Evolutionary conservation across 2,797 vertebrate genomes (phyloP), one percentile per base, ranked within the genome.

Genomic region (Cercopithecus mitis): DNA sequence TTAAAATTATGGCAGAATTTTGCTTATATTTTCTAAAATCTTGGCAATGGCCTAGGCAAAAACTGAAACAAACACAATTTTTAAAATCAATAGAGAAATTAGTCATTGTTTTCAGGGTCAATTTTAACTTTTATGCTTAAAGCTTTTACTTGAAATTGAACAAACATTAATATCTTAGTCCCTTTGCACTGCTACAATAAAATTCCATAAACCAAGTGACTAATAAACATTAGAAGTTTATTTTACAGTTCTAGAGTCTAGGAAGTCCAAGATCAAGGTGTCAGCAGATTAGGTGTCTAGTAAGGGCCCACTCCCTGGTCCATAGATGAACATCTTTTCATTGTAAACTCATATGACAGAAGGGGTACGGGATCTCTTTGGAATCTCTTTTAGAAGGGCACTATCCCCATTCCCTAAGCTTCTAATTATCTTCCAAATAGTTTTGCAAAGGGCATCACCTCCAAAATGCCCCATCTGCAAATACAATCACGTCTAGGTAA

Each of bases 61-160:
- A 70, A 55, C 2, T 77, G 3, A 61, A 75, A 61, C 2, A 39
- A 75, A 17, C 15, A 17, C 15, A 45, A 4, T 30, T 41, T 91
- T 82, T 95, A 45, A 88, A n/a, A 15, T 91, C 55, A 27, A 4
- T 85, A 52, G 13, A 83, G 24, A 89, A 88, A 89, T 64, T 10
- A 73, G 24, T 70, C 15, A 85, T 77, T 47, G 47, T 33, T 83
- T 2, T 70, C 72, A 80, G 39, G 14, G 84, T 91, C n/a, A 58
- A 7, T 50, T 41, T 95, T 19, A 89, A 7, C 45, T 64, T 82
- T 94, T 45, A 79, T 24, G 8, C 33, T 92, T 94, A 17, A 47
- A 64, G 27, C n/a, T 52, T 94, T 92, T 94, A 58, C 20, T 72
- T 92, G 25, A 0, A 61, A 75, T 92, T 9, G 58, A 25, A 12